Base-by-base conservation (phyloP, 2,797 vertebrate genomes). In the Neoniphon sammara region DNA sequence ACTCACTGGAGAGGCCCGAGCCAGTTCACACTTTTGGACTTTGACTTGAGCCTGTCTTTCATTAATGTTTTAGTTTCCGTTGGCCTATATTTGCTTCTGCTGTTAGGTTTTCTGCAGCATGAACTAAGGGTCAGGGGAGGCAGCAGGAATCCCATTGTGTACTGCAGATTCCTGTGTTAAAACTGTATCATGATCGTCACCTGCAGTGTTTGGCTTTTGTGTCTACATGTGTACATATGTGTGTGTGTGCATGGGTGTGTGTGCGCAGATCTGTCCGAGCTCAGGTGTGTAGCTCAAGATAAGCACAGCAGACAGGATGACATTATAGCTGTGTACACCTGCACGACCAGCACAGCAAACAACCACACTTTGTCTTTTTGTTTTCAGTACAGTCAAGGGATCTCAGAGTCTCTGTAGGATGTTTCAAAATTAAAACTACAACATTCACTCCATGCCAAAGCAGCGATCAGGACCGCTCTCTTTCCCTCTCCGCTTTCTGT, bases 1-100 rank as follows among this genome's bases (percentile, higher is more conserved):
- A 89, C 84, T 80, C 70, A 80, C 78, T 20, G 50, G 8, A 86
- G 78, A 82, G 69, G 78, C 70, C 78, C 78, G 17, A n/a, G 57
- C 52, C 5, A 7, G 6, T 70, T 73, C 78, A 66, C 85, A 86
- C 85, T 77, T 89, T 88, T 90, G 91, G 92, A 93, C 90, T 93
- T 93, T 91, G 90, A 85, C 84, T 91, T 50, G 71, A 82, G 78
- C 74, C 83, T 52, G 82, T 90, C 73, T 88, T 86, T 91, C 92
- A 88, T 93, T 93, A 85, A 93, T 93, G 92, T 92, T 91, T 91
- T 84, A 87, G 87, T 88, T 92, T 91, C 71, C 90, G 70, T 68
- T 94, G 94, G 91, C 93, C 92, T 92, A 91, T 84, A 93, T 94
- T 91, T 85, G 46, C 63, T 62, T 50, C 87, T 73, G 77, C 86